phyloP scores from a whole-genome alignment of 2,797 vertebrate genomes.

The Cuniculus paca region DNA sequence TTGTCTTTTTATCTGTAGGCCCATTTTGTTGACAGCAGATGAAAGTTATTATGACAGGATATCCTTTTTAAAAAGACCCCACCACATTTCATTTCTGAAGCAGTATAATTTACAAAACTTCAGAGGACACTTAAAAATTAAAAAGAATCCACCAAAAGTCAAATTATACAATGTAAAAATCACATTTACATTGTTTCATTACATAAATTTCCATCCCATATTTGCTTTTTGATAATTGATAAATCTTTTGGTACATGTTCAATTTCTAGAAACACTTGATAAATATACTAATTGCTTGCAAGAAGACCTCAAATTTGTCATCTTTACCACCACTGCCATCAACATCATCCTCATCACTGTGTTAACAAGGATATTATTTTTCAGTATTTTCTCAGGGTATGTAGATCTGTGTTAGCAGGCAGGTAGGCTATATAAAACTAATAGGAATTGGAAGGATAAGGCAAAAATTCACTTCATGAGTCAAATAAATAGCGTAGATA shows the following conservation, averaged over 20 bases:
- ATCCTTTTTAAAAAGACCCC: background rate
- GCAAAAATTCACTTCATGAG: background rate
- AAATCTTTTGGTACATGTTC: background rate
- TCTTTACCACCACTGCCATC: background rate
- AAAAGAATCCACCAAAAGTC: background rate
- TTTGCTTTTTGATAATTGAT: background rate
- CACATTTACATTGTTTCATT: conserved; percentile 12
- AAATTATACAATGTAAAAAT: background rate
- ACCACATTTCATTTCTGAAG: background rate
- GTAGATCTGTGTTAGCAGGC: background rate
- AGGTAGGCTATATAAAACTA: background rate
- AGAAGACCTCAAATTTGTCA: background rate
- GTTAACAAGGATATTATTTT: background rate
- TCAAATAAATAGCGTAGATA: background rate
- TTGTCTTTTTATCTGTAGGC: background rate
- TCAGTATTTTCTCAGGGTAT: background rate
- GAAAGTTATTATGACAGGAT: background rate
- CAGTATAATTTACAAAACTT: background rate
- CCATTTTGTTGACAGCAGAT: background rate
- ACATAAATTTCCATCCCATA: background rate
- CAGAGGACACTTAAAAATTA: background rate
- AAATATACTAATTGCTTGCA: background rate
- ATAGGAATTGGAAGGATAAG: background rate
- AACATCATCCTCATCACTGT: background rate
- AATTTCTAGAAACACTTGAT: conserved; percentile 15